A percentile compares a stretch with the other conserved stretches of the same genome.
Evolutionary conservation across 2,888 invertebrate species (phyloP).

Genomic region (Dicroscelio sp.): DNA sequence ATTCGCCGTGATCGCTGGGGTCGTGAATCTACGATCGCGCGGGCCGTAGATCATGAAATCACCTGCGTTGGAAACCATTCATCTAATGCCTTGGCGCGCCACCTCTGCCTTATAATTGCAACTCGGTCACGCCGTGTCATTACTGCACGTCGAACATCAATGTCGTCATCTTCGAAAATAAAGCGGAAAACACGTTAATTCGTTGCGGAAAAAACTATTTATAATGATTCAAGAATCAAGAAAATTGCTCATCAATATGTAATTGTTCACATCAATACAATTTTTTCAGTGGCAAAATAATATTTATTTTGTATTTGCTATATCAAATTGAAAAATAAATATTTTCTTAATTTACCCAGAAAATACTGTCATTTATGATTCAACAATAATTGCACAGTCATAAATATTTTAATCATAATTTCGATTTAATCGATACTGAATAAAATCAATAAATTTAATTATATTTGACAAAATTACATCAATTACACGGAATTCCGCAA

Average conservation of each 20-base stretch:
- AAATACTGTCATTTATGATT: no score
- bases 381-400: neutral
- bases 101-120: slow-evolving; percentile 69
- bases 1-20: slow-evolving; percentile 58
- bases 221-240: neutral
- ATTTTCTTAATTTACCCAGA: no score
- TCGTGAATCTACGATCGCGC: slow-evolving; percentile 67
- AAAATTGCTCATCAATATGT: slow-evolving; percentile 10
- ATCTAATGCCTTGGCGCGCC: slow-evolving; percentile 84
- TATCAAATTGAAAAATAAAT: no score
- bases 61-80: slow-evolving; percentile 87
- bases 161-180: slow-evolving; percentile 65
- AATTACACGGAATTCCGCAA: neutral
- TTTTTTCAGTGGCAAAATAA: no score
- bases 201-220: slow-evolving; percentile 3
- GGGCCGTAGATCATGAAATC: slow-evolving; percentile 88
- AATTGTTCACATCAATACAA: no score
- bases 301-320: no score
- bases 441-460: neutral
- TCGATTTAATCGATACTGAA: neutral
- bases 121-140: slow-evolving; percentile 69
- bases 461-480: slow-evolving; percentile 24
- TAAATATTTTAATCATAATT: neutral
- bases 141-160: slow-evolving; percentile 58
- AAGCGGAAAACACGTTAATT: slow-evolving; percentile 42